Base-by-base conservation (phyloP, 2,113 vertebrate species). In the Pelecanoides urinatrix region DNA sequence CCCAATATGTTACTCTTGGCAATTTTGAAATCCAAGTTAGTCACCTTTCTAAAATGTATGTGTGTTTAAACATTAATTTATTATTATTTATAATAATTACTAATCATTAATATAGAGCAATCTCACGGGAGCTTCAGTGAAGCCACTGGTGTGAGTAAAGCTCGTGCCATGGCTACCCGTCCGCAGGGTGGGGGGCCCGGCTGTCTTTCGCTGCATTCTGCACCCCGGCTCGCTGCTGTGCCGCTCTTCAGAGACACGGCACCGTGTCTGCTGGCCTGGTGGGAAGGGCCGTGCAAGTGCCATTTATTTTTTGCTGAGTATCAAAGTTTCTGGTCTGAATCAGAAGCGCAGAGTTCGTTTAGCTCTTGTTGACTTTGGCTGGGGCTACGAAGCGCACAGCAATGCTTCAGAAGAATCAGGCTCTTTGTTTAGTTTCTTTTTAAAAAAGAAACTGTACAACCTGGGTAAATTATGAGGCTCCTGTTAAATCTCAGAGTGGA, bases 41-140 rank as follows among this genome's bases (percentile, higher is more conserved):
- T 29, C 14, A 21, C 11, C 3, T 70, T 50, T 38, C 26, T 58
- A 32, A 50, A 77, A 63, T 0, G 1, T 2, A 16, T 0, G 0
- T 2, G 11, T 17, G 15, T n/a, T 71, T 32, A 34, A 80, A 18
- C 19, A 4, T 4, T 1, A 42, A 42, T 42, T 42, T 42, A 42
- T 42, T 42, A 42, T 42, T 42, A 42, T 42, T 42, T 42, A 42
- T 42, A 42, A 42, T 42, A 15, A 42, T 42, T 42, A n/a, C n/a
- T n/a, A n/a, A n/a, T n/a, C n/a, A 42, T 42, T 42, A n/a, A 7
- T 6, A 7, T 0, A 3, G 2, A 47, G 30, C 2, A 53, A 34
- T 11, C 15, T 30, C 40, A 6, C 0, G 1, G 17, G 36, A 23
- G 11, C 0, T 0, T 5, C n/a, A 36, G 0, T 1, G 38, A 16